These are phyloP conservation scores for Artemisiospiza belli DNA, from an alignment of 2,113 vertebrate species.

Conservation along the genomic window DNA sequence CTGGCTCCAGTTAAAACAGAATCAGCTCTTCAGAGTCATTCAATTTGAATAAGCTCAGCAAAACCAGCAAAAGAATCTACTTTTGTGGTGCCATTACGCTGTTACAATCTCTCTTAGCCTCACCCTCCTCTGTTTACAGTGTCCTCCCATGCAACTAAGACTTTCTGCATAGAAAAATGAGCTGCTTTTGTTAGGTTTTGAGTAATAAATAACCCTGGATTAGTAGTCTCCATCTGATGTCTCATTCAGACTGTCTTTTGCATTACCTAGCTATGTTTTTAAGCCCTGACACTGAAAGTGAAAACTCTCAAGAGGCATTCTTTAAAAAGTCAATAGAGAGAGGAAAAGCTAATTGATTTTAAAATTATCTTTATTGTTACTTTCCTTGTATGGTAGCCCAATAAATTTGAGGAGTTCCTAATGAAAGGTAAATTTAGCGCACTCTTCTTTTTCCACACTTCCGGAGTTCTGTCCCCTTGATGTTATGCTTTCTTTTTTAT, in stretches of 20 bases:
- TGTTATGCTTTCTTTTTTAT: background rate
- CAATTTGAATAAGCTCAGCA: background rate
- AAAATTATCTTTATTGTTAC: background rate
- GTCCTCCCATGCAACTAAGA: background rate
- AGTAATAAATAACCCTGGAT: background rate
- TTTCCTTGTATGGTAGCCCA: background rate
- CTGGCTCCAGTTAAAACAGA: background rate
- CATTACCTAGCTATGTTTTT: background rate
- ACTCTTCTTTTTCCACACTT: background rate
- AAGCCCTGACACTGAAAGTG: background rate
- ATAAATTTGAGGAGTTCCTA: background rate
- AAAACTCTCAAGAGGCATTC: background rate
- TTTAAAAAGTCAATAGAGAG: conserved; percentile 14
- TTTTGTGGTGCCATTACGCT: background rate
- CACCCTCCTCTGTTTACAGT: background rate
- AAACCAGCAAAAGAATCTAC: background rate
- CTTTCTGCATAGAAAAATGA: background rate
- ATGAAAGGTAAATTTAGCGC: background rate
- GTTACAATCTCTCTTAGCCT: background rate
- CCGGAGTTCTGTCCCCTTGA: background rate
- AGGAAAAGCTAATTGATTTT: conserved; percentile 25
- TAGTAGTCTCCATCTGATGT: conserved; percentile 3
- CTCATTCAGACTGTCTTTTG: conserved; percentile 13
- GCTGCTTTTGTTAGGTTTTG: background rate
- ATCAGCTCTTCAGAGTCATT: background rate